phyloP scores from a whole-genome alignment of 1,140 invertebrate species.

The Drosophila virilis region DNA sequence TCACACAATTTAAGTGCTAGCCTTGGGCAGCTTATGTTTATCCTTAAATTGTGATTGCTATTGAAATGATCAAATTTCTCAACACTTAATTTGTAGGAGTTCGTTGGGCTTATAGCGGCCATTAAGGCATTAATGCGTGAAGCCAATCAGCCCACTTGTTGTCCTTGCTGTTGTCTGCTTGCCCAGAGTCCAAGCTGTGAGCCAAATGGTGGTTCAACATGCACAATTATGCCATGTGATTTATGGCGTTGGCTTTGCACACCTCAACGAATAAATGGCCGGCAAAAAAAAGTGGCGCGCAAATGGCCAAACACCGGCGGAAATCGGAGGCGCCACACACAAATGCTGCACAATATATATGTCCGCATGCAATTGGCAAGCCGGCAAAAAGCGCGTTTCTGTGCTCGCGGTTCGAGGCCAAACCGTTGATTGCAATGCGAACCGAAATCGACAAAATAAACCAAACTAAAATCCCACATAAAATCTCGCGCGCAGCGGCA shows the following conservation, averaged over 20 bases:
- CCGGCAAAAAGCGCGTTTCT: slow-evolving; percentile 12
- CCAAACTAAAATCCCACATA: slow-evolving; percentile 18
- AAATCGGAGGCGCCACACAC: slow-evolving; percentile 41
- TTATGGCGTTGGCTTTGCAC: slow-evolving; percentile 43
- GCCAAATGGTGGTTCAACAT: slow-evolving; percentile 39
- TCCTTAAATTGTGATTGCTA: slow-evolving; percentile 24
- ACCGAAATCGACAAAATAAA: slow-evolving; percentile 21
- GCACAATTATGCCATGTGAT: slow-evolving; percentile 75
- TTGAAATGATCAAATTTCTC: slow-evolving; percentile 40
- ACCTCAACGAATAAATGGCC: slow-evolving; percentile 44
- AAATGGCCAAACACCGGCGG: slow-evolving; percentile 48
- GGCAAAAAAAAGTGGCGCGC: slow-evolving; percentile 58
- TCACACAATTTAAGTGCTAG: slow-evolving; percentile 4
- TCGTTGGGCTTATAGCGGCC: slow-evolving; percentile 35
- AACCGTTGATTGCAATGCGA: slow-evolving; percentile 32
- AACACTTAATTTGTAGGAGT: slow-evolving; percentile 62
- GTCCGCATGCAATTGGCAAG: slow-evolving; percentile 36
- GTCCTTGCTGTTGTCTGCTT: slow-evolving; percentile 1
- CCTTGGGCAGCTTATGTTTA: slow-evolving; percentile 35
- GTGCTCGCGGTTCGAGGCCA: background rate
- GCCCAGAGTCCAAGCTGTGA: slow-evolving; percentile 4
- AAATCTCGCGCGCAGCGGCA: slow-evolving; percentile 53
- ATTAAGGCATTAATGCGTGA: slow-evolving; percentile 50
- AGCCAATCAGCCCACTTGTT: slow-evolving; percentile 58
- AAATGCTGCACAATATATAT: slow-evolving; percentile 45